Percentiles rank a stretch among this genome's conserved stretches.
Evolutionary conservation across 2,888 invertebrate genomes (phyloP).

Genomic region (Pristionchus entomophagus): DNA sequence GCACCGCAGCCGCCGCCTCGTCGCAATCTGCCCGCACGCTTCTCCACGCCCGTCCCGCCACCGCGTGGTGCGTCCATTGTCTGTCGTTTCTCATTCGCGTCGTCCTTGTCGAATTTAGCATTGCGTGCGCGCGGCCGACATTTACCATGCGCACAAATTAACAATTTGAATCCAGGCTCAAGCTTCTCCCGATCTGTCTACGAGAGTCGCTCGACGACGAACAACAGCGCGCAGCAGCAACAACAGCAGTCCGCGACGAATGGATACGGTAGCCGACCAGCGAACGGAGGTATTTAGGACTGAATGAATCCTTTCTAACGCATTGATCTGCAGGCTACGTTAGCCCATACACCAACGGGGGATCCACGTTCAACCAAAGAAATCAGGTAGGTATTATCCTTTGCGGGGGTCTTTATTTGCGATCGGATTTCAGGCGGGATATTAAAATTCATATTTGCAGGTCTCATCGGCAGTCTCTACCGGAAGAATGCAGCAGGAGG

Average conservation of each 20-base stretch:
- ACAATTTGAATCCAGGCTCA: neutral
- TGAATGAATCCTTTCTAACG: neutral
- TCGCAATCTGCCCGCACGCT: constrained; percentile 13
- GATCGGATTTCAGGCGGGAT: neutral
- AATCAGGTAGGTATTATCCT: neutral
- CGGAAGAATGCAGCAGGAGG: constrained; percentile 17
- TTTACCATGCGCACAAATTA: neutral
- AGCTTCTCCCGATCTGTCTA: neutral
- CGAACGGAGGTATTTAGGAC: constrained; percentile 31
- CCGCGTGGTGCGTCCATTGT: constrained; percentile 41
- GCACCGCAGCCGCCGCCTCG: constrained; percentile 45
- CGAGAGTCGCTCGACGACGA: constrained; percentile 33
- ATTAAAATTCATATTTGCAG: neutral
- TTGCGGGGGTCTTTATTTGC: neutral
- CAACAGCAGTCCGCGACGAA: neutral
- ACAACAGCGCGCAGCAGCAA: too few relatives aligned
- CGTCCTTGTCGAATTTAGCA: neutral
- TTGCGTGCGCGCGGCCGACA: constrained; percentile 1
- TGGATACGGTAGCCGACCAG: constrained; percentile 44
- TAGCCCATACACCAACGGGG: constrained; percentile 31
- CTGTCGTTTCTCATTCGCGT: constrained; percentile 5
- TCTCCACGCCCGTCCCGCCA: constrained; percentile 35
- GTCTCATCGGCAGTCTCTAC: constrained; percentile 6
- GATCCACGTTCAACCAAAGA: constrained; percentile 21
- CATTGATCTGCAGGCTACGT: neutral